phyloP scores from a whole-genome alignment of 1,140 invertebrate species.

The Anagrus nilaparvatae region DNA sequence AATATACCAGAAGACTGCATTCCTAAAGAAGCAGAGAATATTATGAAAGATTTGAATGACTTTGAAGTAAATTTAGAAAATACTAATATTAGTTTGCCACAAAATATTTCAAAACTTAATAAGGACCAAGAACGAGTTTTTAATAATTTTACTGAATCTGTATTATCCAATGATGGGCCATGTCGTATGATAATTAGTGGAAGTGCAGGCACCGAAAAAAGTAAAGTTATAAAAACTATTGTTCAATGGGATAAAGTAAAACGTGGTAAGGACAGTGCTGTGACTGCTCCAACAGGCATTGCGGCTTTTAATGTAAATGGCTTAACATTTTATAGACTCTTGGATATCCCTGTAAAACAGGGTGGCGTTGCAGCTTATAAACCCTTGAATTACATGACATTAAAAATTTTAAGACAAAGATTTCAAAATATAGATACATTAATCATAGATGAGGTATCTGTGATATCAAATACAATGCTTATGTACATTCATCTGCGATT shows the following conservation, averaged over 20 bases:
- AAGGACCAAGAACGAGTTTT: slow-evolving; percentile 22
- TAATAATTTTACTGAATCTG: slow-evolving; percentile 15
- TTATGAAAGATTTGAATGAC: slow-evolving; percentile 23
- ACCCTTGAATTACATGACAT: slow-evolving; percentile 7
- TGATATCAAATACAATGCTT: slow-evolving; percentile 15
- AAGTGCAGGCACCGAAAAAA: slow-evolving; percentile 22
- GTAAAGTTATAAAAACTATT: slow-evolving; percentile 18
- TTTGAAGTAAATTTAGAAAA: slow-evolving; percentile 13
- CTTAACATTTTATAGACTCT: slow-evolving; percentile 18
- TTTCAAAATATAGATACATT: slow-evolving; percentile 10
- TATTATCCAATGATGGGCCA: slow-evolving; percentile 6
- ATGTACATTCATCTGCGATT: slow-evolving; percentile 15
- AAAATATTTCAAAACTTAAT: slow-evolving; percentile 19
- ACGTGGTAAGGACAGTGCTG: slow-evolving; percentile 13
- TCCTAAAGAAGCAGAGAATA: slow-evolving; percentile 17
- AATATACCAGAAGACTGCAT: slow-evolving; percentile 13
- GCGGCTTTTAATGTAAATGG: slow-evolving; percentile 18
- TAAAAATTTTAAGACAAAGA: slow-evolving; percentile 11
- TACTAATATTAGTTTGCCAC: slow-evolving; percentile 4
- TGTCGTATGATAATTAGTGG: slow-evolving; percentile 12
- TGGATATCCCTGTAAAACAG: slow-evolving; percentile 18
- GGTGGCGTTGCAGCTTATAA: slow-evolving; percentile 12
- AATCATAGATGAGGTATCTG: slow-evolving; percentile 18
- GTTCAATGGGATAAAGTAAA: slow-evolving; percentile 15
- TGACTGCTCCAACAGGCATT: slow-evolving; percentile 19